phyloP scores from a whole-genome alignment of 2,797 vertebrate genomes.

The Enteromius argenteus region DNA sequence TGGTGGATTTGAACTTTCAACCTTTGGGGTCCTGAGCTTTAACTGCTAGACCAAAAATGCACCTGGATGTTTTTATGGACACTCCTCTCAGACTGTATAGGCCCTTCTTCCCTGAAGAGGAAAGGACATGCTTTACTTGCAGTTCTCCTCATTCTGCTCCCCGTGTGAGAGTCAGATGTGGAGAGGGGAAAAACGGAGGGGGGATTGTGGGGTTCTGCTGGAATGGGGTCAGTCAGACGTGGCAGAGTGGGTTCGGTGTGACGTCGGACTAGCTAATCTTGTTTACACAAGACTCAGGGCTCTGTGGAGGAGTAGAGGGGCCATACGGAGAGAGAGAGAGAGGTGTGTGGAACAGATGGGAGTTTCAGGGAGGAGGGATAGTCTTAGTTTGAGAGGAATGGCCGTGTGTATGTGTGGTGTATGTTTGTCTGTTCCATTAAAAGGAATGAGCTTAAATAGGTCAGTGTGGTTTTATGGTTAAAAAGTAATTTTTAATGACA shows the following conservation, averaged over 20 bases:
- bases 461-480: slow-evolving; percentile 52
- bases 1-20: background rate
- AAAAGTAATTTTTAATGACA: slow-evolving; percentile 7
- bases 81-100: background rate
- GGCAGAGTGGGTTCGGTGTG: slow-evolving; percentile 55
- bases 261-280: slow-evolving; percentile 51
- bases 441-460: slow-evolving; percentile 41
- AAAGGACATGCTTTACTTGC: slow-evolving; percentile 9
- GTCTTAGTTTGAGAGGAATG: slow-evolving; percentile 16
- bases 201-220: slow-evolving; percentile 12
- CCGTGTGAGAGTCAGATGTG: slow-evolving; percentile 55
- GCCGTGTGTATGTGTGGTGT: slow-evolving; percentile 2
- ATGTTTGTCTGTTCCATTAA: slow-evolving; percentile 33
- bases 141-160: slow-evolving; percentile 19
- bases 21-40: background rate
- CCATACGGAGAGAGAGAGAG: background rate
- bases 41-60: background rate
- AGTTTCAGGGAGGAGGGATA: slow-evolving; percentile 16
- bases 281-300: slow-evolving; percentile 46
- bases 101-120: background rate
- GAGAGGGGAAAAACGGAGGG: slow-evolving; percentile 3
- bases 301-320: slow-evolving; percentile 27
- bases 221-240: slow-evolving; percentile 45
- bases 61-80: slow-evolving; percentile 17
- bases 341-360: slow-evolving; percentile 40